A percentile compares a stretch with the other conserved stretches of the same genome.
These are phyloP conservation scores for Notoglanidium macrostoma DNA, from an alignment of 2,797 vertebrate genomes.

Conservation along the genomic window DNA sequence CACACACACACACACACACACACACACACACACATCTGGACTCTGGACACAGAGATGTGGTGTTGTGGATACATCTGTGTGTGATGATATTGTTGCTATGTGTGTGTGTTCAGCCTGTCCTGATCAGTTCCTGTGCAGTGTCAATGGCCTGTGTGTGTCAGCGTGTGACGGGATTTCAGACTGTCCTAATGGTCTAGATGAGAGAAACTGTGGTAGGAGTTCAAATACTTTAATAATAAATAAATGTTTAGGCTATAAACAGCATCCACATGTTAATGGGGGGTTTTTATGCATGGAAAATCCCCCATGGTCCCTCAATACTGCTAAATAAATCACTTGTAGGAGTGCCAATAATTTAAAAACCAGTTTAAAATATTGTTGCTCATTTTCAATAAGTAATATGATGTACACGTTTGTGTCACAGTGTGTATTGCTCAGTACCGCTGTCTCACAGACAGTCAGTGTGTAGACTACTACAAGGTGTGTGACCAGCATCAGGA, in stretches of 20 bases:
- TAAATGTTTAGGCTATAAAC: not conserved
- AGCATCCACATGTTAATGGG: not conserved
- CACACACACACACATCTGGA: not conserved
- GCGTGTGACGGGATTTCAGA: slow-evolving; percentile 90
- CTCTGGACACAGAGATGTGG: not conserved
- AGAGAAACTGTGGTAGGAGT: slow-evolving; percentile 88
- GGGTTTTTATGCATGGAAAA: not conserved
- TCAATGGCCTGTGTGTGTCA: slow-evolving; percentile 87
- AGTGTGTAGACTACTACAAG: slow-evolving; percentile 83
- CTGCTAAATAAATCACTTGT: not conserved
- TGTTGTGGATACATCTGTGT: not conserved
- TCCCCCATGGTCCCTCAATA: not conserved
- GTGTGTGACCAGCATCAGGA: slow-evolving; percentile 84
- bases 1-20: slow-evolving; percentile 8
- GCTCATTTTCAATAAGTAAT: not conserved
- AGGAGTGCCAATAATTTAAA: not conserved
- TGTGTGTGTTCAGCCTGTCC: slow-evolving; percentile 81
- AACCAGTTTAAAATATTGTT: not conserved
- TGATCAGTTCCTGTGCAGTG: slow-evolving; percentile 82
- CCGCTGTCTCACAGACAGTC: slow-evolving; percentile 84
- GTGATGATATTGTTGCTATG: not conserved
- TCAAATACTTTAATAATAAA: not conserved
- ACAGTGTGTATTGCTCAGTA: slow-evolving; percentile 87
- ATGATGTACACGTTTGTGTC: not conserved
- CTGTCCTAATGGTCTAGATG: slow-evolving; percentile 88